Conservation (phyloP, 2,113 vertebrate genomes). For the Pseudonaja textilis region DNA sequence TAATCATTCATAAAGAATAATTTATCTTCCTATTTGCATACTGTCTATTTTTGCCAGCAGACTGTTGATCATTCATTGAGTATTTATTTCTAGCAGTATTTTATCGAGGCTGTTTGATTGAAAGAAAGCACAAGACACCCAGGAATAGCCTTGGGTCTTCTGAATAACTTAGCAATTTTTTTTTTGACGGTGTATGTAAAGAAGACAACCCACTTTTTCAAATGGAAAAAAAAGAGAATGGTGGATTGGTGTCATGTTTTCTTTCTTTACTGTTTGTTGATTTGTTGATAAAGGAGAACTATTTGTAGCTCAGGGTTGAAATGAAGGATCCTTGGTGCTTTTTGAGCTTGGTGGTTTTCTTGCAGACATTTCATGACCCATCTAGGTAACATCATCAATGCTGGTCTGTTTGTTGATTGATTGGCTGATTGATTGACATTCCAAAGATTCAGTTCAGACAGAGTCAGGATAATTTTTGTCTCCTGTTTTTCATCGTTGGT, state of each 20-base stretch:
- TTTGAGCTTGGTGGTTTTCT: background rate
- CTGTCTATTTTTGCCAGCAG: conserved; percentile 48
- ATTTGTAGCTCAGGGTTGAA: too few relatives aligned
- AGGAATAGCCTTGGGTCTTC: background rate
- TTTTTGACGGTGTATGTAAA: background rate
- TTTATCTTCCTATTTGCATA: conserved; percentile 51
- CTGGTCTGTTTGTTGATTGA: background rate
- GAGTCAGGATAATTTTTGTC: background rate
- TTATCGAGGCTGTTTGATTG: background rate
- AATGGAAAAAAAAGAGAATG: background rate
- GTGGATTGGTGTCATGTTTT: background rate
- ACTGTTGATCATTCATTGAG: conserved; percentile 50
- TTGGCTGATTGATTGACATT: background rate
- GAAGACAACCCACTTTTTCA: background rate
- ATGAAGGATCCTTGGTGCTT: too few relatives aligned
- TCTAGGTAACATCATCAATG: background rate
- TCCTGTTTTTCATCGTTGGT: background rate
- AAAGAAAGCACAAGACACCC: background rate
- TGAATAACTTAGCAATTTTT: background rate
- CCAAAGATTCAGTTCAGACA: background rate
- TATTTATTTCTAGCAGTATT: background rate
- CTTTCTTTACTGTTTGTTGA: background rate
- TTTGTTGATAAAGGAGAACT: too few relatives aligned
- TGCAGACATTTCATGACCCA: background rate
- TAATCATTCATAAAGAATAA: conserved; percentile 66